Base-by-base conservation (phyloP, 2,888 invertebrate species). In the Lycia hirtaria region DNA sequence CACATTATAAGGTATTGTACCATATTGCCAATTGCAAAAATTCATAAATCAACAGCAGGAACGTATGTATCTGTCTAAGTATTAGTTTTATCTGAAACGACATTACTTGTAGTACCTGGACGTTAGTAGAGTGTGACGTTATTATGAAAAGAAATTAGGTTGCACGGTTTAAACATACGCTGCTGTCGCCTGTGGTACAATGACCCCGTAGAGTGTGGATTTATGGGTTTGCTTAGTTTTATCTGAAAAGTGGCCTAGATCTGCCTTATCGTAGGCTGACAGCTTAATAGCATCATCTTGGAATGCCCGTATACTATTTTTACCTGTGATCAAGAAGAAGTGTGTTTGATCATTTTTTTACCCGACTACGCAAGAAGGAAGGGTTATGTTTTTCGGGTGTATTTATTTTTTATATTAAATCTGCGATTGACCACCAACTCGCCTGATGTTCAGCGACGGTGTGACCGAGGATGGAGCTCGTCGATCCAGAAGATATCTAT, bases 111-210 rank as follows among this genome's bases (percentile, higher is more conserved):
- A 63, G 60, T 62, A 63, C 62, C 66, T 71, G 52, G 44, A 30
- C 59, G 61, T 67, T 88, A 88, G 69, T 89, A 89, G 91, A 86
- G 66, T 87, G 83, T 83, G 74, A 86, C 83, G 87, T 76, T 76
- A 88, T 87, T 86, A 87, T 80, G 73, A 78, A 81, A 81, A 81
- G 86, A 88, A 91, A 90, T 87, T 88, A 73, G 88, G 87, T 84
- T 83, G 81, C 70, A 60, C 69, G 73, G 78, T 80, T 76, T 74
- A 32, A 74, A 82, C 80, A 52, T 38, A 33, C 72, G 41, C 69
- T 70, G 37, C 45, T 59, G 45, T 45, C 24, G 57, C 44, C 50
- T 41, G 37, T 52, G 65, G 77, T 69, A 68, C 69, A 75, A 64
- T 67, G 73, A 71, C 72, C 75, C 68, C 30, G 45, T 32, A 26